Evolutionary conservation across 2,888 invertebrate species (phyloP), one percentile per base, ranked within the genome.

Genomic region (Pelosia muscerda): DNA sequence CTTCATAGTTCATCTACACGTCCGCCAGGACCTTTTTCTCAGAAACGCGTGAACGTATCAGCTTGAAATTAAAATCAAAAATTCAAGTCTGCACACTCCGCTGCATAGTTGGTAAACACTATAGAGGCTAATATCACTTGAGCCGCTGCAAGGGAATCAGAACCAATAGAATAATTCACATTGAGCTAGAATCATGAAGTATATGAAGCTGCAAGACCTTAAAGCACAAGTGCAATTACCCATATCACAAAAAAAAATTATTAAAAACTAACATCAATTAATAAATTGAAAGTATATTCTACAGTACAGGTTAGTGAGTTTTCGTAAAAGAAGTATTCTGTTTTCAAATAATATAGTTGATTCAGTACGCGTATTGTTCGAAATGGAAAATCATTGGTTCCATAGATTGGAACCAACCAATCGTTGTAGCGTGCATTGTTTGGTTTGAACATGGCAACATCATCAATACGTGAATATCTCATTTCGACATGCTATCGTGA

Each of bases 381-480:
- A 81, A 76, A 81, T 81, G 81, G 76, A 84, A 84, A 81, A 82
- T 81, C 81, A 84, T 85, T 79, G 75, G 84, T 86, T 87, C 83
- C 82, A 86, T 88, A 87, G 82, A 88, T 89, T 85, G 88, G 85
- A 91, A 88, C 87, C 91, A 88, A 82, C 85, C 87, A 90, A 87
- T 88, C 89, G 88, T 89, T 88, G 73, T 80, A 75, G 70, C 85
- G 82, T 78, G 83, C 84, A 86, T 88, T 91, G 89, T 93, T 92
- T 88, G 88, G 83, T 86, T 88, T 88, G 86, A 88, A 88, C 89
- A 86, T 86, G 86, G 87, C 88, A 88, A 89, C 89, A 91, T 91
- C 89, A 91, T 92, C 89, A 92, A 92, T 92, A 91, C 89, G 87
- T 90, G 90, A 92, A 92, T 91, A 91, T 89, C 89, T 90, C 90